Conservation (phyloP, 2,113 vertebrate species). For the Oreochromis tanganicae region DNA sequence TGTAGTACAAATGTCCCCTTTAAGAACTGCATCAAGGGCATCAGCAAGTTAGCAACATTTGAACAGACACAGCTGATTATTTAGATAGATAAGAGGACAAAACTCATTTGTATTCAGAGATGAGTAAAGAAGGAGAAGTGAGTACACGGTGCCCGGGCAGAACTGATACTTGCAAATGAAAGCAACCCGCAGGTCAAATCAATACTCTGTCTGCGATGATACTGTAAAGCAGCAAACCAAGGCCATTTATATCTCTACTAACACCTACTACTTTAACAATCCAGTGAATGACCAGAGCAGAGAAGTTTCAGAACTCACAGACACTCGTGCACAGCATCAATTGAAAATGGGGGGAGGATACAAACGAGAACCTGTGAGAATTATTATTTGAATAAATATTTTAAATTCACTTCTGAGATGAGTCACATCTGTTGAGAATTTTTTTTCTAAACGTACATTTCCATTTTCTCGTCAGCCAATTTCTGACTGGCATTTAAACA, state of each 20-base stretch:
- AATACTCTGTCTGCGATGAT: conserved; percentile 36
- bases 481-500: conserved; percentile 50
- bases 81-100: conserved; percentile 41
- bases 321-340: neutral
- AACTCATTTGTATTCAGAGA: conserved; percentile 58
- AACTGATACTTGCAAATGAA: conserved; percentile 52
- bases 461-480: conserved; percentile 25
- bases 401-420: conserved; percentile 5
- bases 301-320: neutral
- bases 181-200: conserved; percentile 56
- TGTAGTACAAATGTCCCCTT: conserved; percentile 39
- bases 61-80: conserved; percentile 39
- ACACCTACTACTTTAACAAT: neutral
- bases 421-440: conserved; percentile 34
- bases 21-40: conserved; percentile 48
- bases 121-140: conserved; percentile 4
- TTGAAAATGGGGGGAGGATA: neutral
- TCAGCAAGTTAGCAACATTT: conserved; percentile 16
- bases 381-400: conserved; percentile 25
- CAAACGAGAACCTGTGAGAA: neutral
- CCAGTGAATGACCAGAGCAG: neutral
- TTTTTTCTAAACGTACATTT: conserved; percentile 12
- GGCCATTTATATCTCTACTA: conserved; percentile 24
- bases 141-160: conserved; percentile 16
- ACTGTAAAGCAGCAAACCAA: conserved; percentile 42